Evolutionary conservation across 1,140 invertebrate species (phyloP).

Genomic region (Tetragonula clypearis): DNA sequence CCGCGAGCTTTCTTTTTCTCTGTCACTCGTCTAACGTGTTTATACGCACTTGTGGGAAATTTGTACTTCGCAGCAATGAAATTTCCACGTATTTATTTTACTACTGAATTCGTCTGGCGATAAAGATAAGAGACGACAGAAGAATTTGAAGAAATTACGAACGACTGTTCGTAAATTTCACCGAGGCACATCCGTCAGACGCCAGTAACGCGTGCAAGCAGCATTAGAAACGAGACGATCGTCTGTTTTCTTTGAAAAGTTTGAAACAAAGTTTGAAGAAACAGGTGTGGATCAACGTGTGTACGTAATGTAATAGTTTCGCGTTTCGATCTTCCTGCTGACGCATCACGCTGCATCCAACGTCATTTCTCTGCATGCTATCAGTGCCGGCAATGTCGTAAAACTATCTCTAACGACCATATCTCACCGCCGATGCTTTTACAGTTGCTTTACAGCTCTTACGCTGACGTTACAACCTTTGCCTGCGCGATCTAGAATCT

Average conservation of each 20-base stretch:
- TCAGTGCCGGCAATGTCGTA: conserved; percentile 33
- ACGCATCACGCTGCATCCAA: not conserved
- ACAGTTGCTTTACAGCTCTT: conserved; percentile 2
- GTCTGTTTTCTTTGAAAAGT: not conserved
- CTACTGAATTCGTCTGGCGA: not conserved
- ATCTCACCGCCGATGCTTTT: conserved; percentile 20
- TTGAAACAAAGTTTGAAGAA: too few species aligned
- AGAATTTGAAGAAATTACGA: not conserved
- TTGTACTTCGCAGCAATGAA: not conserved
- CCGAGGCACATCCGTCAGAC: not conserved
- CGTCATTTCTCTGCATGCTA: conserved; percentile 7
- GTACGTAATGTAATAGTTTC: not conserved
- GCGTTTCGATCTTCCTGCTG: not conserved
- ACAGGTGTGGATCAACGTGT: too few species aligned
- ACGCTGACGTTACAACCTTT: conserved; percentile 20
- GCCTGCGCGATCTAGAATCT: not conserved
- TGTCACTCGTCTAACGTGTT: too few species aligned
- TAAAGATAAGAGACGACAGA: not conserved
- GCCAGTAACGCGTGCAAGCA: not conserved
- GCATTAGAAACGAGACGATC: not conserved
- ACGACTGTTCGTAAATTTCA: too few species aligned
- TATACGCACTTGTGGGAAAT: not conserved
- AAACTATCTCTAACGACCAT: conserved; percentile 41
- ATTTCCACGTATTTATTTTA: too few species aligned
- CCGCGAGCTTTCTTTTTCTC: not conserved